phyloP scores from a whole-genome alignment of 2,113 vertebrate species.

The Numenius arquata region DNA sequence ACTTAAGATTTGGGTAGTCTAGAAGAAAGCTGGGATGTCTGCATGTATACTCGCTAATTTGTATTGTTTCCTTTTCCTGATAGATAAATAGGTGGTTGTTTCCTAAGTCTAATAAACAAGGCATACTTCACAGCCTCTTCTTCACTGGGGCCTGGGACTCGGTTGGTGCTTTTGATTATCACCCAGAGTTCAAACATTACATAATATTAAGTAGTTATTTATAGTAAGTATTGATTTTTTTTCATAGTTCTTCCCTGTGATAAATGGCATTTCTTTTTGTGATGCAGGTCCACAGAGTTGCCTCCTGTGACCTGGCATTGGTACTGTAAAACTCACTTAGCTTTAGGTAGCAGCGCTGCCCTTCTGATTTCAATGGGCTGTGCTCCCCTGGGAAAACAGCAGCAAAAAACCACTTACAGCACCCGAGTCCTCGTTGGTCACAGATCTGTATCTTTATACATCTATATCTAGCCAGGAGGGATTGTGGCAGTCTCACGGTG shows the following conservation, averaged over 20 bases:
- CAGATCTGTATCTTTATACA: not conserved
- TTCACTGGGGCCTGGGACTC: not conserved
- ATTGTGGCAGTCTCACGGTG: not conserved
- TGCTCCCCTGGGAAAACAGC: rapidly evolving
- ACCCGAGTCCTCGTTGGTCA: not conserved
- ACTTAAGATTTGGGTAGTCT: not conserved
- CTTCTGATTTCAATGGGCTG: not conserved
- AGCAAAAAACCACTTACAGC: not conserved
- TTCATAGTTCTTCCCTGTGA: not conserved
- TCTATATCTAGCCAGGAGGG: not conserved
- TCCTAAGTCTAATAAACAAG: not conserved
- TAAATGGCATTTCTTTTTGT: not conserved
- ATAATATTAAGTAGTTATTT: not conserved
- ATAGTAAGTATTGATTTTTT: not conserved
- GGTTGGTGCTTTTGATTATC: not conserved
- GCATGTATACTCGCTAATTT: not conserved
- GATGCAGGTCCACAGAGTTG: not conserved
- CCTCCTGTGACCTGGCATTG: not conserved
- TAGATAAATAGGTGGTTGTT: not conserved
- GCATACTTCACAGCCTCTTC: not conserved
- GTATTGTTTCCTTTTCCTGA: not conserved
- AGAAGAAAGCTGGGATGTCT: not conserved
- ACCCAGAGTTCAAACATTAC: not conserved
- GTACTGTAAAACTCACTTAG: not conserved
- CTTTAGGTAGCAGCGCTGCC: not conserved